Conservation (phyloP, 2,797 vertebrate genomes). For the Enteromius thamalakanensis region DNA sequence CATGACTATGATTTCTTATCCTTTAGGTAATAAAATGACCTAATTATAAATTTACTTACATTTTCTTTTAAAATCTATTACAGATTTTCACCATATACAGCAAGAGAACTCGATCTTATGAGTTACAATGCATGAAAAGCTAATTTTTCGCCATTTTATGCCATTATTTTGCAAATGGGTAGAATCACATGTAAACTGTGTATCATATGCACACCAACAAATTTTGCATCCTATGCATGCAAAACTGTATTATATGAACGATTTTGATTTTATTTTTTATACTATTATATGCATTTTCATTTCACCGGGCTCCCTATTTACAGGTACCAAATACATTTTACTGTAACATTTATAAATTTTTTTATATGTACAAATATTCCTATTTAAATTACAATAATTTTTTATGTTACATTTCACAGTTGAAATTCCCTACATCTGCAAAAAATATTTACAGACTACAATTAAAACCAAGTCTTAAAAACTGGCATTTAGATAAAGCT, state of each 20-base stretch:
- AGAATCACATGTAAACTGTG: too few species aligned
- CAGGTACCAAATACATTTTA: background rate
- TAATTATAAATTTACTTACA: background rate
- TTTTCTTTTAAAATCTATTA: background rate
- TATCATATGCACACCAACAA: too few species aligned
- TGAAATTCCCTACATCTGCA: constrained; percentile 30
- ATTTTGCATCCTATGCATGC: too few species aligned
- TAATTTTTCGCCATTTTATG: too few species aligned
- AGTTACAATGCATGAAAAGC: too few species aligned
- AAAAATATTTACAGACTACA: background rate
- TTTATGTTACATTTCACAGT: constrained; percentile 1
- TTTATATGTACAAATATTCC: background rate
- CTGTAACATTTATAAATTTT: background rate
- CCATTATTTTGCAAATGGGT: too few species aligned
- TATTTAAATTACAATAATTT: background rate
- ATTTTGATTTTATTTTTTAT: too few species aligned
- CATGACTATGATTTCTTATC: background rate
- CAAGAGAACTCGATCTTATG: background rate
- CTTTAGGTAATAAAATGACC: background rate
- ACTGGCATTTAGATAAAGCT: constrained; percentile 45
- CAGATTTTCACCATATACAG: background rate
- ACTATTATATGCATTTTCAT: too few species aligned
- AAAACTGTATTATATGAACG: too few species aligned
- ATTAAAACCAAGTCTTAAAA: constrained; percentile 41
- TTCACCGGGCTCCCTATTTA: background rate